Conservation (phyloP, 2,113 vertebrate species). For the Paramisgurnus dabryanus region DNA sequence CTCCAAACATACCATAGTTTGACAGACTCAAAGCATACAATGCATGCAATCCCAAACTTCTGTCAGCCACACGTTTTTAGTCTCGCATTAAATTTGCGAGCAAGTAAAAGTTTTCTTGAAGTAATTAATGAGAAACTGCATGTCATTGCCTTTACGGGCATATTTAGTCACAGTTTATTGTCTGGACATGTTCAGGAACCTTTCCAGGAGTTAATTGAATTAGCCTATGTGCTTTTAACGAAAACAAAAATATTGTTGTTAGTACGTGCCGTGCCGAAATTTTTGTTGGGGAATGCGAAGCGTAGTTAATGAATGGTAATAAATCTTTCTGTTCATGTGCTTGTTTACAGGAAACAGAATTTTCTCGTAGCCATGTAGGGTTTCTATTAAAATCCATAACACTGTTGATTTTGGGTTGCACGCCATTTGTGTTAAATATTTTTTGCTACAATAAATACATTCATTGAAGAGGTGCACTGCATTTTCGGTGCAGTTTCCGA, state of each 20-base stretch:
- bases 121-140: conserved; percentile 54
- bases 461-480: conserved; percentile 70
- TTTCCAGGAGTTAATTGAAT: conserved; percentile 3
- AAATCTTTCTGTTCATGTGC: conserved; percentile 23
- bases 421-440: conserved; percentile 40
- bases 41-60: no score
- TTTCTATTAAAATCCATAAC: conserved; percentile 26
- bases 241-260: conserved; percentile 32
- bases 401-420: conserved; percentile 18
- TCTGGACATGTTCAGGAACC: not conserved
- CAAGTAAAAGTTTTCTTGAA: conserved; percentile 34
- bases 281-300: conserved; percentile 4
- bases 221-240: not conserved
- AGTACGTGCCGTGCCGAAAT: conserved; percentile 20
- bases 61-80: no score
- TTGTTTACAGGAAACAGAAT: conserved; percentile 18
- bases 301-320: conserved; percentile 19
- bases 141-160: not conserved
- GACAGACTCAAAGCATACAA: no score
- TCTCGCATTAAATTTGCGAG: conserved; percentile 16
- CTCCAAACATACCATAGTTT: no score
- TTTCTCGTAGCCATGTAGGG: conserved; percentile 3
- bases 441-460: conserved; percentile 52
- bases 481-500: conserved; percentile 53
- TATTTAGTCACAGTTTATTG: not conserved